Base-by-base conservation (phyloP, 2,888 invertebrate species). In the Drosophila leonis region DNA sequence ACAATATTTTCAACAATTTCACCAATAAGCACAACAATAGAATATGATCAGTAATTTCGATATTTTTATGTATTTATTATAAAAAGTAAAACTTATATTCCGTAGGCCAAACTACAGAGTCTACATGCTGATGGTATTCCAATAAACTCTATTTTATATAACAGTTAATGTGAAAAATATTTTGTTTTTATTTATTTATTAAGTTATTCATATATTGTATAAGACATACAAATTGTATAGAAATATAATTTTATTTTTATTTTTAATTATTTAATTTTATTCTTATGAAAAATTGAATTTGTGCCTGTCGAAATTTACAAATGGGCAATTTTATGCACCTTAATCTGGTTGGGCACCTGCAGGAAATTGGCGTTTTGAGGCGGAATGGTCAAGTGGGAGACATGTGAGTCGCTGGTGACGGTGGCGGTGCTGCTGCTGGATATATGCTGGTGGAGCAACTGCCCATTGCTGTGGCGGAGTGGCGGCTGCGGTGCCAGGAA, bases 341-440 rank as follows among this genome's bases (percentile, higher is more conserved):
- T 71, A 7, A 85, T 79, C 42, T 81, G 78, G 33, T 76, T 78
- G 61, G 92, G 92, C 55, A 92, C 90, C 69, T 91, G 92, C 51
- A 91, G 64, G 63, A 82, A 91, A 18, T 91, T 92, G 8, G 90
- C 72, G 69, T 91, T 91, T 63, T 91, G 92, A n/a, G 91, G 91
- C 37, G 92, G 92, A 65, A 91, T 91, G 39, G 92, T 78, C 74
- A 91, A 70, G 44, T 91, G 91, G n/a, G 90, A 70, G 5, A 91
- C 74, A 44, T 91, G 80, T 7, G 77, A 67, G 42, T 54, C 49
- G 5, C 86, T 31, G 48, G 65, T 75, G 7, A 84, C 20, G 48
- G 65, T 75, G 7, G 82, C 18, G 29, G 57, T 12, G 63, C 82
- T 31, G 29, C 56, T 12, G 63, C 33, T 62, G 75, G 10, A 15